A percentile compares a stretch with the other conserved stretches of the same genome.
phyloP scores from a whole-genome alignment of 2,797 vertebrate species.

The Typhlichthys subterraneus region DNA sequence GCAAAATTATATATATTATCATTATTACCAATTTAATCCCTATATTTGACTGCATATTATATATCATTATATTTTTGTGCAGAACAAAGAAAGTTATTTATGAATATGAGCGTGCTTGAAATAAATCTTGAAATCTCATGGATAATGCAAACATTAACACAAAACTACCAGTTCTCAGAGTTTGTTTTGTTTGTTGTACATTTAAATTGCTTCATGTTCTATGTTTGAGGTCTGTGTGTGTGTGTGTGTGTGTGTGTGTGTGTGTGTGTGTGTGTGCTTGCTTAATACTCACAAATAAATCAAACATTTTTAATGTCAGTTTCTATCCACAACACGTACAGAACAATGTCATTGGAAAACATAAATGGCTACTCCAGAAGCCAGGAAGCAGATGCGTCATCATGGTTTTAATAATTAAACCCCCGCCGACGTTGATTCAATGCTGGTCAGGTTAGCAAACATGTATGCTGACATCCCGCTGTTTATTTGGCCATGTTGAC shows the following conservation, averaged over 20 bases:
- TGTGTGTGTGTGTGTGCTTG: not conserved
- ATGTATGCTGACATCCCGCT: conserved; percentile 51
- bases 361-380: conserved; percentile 24
- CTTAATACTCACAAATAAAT: no score
- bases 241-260: not conserved
- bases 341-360: not conserved
- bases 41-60: no score
- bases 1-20: no score
- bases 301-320: no score
- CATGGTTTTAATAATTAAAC: not conserved
- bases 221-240: not conserved
- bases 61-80: no score
- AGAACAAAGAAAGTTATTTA: no score
- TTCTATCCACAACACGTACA: not conserved
- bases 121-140: no score
- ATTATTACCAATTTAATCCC: no score
- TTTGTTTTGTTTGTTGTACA: no score
- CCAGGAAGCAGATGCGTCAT: not conserved
- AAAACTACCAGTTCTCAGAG: no score
- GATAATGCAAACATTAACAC: no score
- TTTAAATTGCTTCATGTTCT: not conserved
- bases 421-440: conserved; percentile 11
- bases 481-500: conserved; percentile 56
- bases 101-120: no score
- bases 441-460: conserved; percentile 61